Base-by-base conservation (phyloP, 2,113 vertebrate genomes). In the Cricetomys ansorgei region DNA sequence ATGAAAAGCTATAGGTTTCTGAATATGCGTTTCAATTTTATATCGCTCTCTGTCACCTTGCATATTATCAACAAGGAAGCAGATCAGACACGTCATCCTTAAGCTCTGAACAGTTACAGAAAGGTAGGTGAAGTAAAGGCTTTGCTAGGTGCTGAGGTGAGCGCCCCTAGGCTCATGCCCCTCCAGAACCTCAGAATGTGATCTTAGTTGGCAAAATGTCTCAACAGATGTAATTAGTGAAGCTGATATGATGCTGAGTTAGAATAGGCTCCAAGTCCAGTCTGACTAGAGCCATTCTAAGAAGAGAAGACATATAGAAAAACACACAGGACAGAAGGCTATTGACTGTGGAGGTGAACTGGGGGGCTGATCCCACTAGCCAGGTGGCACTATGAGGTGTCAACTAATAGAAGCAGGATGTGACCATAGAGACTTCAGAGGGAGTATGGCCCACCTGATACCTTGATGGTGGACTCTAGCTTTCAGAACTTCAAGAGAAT, bases 1-100 rank as follows among this genome's bases (percentile, higher is more conserved):
- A 34, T 84, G 90, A 34, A 86, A 95, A 73, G 84, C 50, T 45
- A 40, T 76, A 75, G 53, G 40, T 55, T 77, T 94, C 75, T 59
- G 43, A 94, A 96, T 59, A 15, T 23, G 79, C 4, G 10, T 94
- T 95, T 91, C 11, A 94, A 94, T 91, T 77, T 93, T 40, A 48
- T 80, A 43, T 10, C 27, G 65, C 34, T 93, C 16, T 93, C 34
- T 29, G 65, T 48, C 79, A 62, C 29, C 12, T 70, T 89, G 48
- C 27, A 17, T 96, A n/a, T 43, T 69, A 2, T 59, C 57, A 27
- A 23, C 34, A 37, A 1, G n/a, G 19, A 55, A 16, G 92, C 70
- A 59, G 29, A 90, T 19, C 13, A 88, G 87, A 69, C 4, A 57
- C 34, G 31, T 64, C 40, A 15, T 73, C 27, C 72, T 79, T 50